Evolutionary conservation across 1,140 invertebrate species (phyloP), one percentile per base, ranked within the genome.

Genomic region (Formica selysi): DNA sequence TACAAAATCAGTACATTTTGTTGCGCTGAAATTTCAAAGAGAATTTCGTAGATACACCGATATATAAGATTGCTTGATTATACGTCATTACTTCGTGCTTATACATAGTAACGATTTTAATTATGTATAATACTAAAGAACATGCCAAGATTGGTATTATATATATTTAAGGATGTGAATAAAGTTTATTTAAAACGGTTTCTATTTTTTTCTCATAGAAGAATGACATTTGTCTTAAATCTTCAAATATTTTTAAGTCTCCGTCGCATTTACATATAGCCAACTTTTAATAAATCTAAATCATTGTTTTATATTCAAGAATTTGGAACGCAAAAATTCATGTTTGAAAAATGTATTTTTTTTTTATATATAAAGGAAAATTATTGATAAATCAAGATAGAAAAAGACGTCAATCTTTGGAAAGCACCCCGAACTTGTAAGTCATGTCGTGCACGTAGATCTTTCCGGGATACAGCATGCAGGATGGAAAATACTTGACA

Each of bases 381-480:
- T 13, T 1, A 36, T 59, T 76, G 22, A 79, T 19, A 70, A 26
- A 13, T 44, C n/a, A 8, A 10, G 32, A 78, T 13, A 44, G 6
- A 4, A 59, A 76, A 41, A 83, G 41, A 7, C 44, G 76, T 74
- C 74, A 51, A 16, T 84, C 48, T 68, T 84, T 10, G 22, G 57
- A 65, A 32, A 89, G 29, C 1, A 92, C 64, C 4, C 93, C 93
- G 89, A 96, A 96, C 74, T 94, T 95, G 81, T 95, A 96, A 5
- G 94, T 87, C 4, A 95, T 95, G 11, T 93, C 94, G 70, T 96
- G 96, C 6, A 85, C 74, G 90, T 96, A 97, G 59, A 95, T 92
- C n/a, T 95, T 91, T 11, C 96, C 96, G 4, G 96, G 96, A 70
- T 93, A 86, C 3, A 97, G 85, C 57, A 96, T 91, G 22, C 91